Base-by-base conservation (phyloP, 1,140 invertebrate species). In the Caenorhabditis inopinata region DNA sequence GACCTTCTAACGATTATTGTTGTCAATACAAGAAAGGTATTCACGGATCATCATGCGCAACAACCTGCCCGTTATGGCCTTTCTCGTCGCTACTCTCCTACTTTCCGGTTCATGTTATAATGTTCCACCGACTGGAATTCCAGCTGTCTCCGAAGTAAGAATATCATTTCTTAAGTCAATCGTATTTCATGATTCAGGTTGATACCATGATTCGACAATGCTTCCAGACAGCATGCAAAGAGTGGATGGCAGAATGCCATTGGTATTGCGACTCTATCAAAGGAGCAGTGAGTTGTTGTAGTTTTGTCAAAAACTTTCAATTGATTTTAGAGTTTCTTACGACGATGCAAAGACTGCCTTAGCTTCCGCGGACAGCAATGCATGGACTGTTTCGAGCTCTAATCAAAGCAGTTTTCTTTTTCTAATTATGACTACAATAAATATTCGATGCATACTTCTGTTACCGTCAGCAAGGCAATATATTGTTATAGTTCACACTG, bases 221-320 rank as follows among this genome's bases (percentile, higher is more conserved):
- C 58, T 82, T 83, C 47, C 82, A 73, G 58, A 83, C 82, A 21
- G 21, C 68, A 14, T 83, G 82, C 82, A 82, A 82, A 74, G 82
- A 83, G 25, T 83, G 82, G 82, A 83, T 83, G 75, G 25, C 77
- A 1, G 82, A 83, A 32, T 83, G 82, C 49, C 82, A 83, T 42
- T 83, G 82, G 82, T 83, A 78, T 53, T 83, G 82, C 47, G 82
- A 83, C 27, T 53, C 79, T 9, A 58, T 78, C 27, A 83, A 83
- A 77, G 82, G 80, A 78, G 48, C 53, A 21, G 82, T 83, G 29
- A 80, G 76, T 74, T 78, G 16, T 35, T 38, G 18, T 23, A 74
- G 29, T 51, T 47, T 32, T 18, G n/a, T 29, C 3, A 4, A 35
- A 9, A 62, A n/a, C 47, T 25, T 76, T 14, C 74, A 21, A 32